Evolutionary conservation across 2,888 invertebrate genomes (phyloP).

Genomic region (Pseudococcus viburni): DNA sequence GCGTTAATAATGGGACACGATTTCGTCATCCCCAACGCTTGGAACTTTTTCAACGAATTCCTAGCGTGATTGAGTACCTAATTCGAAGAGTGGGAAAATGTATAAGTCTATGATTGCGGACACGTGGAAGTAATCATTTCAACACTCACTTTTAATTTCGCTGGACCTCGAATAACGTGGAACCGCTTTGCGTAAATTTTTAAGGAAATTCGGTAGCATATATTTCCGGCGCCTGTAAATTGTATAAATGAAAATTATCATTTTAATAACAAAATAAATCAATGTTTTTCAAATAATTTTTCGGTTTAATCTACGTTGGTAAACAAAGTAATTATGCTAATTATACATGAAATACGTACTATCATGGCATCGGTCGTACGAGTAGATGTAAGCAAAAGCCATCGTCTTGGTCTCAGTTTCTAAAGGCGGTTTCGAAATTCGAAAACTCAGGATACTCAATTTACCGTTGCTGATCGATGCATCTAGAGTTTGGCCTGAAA

Average conservation of each 20-base stretch:
- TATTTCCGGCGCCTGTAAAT: no score
- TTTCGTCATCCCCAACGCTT: neutral
- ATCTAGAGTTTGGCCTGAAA: neutral
- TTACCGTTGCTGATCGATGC: neutral
- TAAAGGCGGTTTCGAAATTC: neutral
- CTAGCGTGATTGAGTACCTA: slow-evolving; percentile 8
- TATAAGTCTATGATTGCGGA: neutral
- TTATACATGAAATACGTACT: slow-evolving; percentile 3
- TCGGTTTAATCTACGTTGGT: no score
- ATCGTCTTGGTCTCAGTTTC: neutral
- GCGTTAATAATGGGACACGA: neutral
- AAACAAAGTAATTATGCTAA: no score
- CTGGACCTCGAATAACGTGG: neutral
- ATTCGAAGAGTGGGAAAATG: neutral
- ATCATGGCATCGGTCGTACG: neutral
- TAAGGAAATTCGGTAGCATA: neutral
- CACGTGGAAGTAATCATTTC: neutral
- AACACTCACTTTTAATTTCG: neutral
- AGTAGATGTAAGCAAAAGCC: neutral
- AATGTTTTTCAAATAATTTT: no score
- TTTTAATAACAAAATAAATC: no score
- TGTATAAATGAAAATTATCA: no score
- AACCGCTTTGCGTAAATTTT: neutral
- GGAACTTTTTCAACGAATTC: neutral
- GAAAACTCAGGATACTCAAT: neutral